Base-by-base conservation (phyloP, 2,113 vertebrate species). In the Erinaceus europaeus region DNA sequence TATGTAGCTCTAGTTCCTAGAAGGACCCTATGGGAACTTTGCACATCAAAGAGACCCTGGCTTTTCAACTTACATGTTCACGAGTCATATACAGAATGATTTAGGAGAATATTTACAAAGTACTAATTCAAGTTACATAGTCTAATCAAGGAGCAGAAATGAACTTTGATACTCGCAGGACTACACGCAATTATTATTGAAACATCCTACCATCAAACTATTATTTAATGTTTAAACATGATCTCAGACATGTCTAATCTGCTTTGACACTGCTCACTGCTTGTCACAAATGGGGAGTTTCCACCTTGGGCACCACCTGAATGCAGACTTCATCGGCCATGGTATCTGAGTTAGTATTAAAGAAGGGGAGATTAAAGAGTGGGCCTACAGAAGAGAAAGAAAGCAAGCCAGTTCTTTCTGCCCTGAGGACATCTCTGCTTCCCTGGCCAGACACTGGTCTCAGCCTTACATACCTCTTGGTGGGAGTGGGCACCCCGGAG, bases 401-500 rank as follows among this genome's bases (percentile, higher is more conserved):
- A 59, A 55, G 81, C 9, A 53, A 8, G 4, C 4, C 40, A 11
- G 53, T 27, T 68, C 46, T 44, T 32, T 27, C 23, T 12, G 57
- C 20, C 9, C 69, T 0, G 9, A 7, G 62, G 72, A n/a, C 27
- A 71, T 1, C 36, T 34, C 73, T 32, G 65, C 2, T 9, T 20
- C 36, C 68, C n/a, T 8, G 7, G 29, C 38, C 12, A 21, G 62
- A 18, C 2, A 7, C 32, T 0, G 42, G 17, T 44, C 29, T 1
- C 0, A 0, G 68, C 62, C 50, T 21, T 4, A 1, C 94, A 55
- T 98, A 99, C 99, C 99, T 99, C 96, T 99, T 98, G 23, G 98
- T 98, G 1, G 98, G 98, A 0, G 99, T 99, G 15, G 98, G 98
- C 0, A 97, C 97, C 96, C 98, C 98, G 0, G 99, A 98, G 93